These are phyloP conservation scores for Aphis craccivora DNA, from an alignment of 1,140 invertebrate species.

Conservation along the genomic window DNA sequence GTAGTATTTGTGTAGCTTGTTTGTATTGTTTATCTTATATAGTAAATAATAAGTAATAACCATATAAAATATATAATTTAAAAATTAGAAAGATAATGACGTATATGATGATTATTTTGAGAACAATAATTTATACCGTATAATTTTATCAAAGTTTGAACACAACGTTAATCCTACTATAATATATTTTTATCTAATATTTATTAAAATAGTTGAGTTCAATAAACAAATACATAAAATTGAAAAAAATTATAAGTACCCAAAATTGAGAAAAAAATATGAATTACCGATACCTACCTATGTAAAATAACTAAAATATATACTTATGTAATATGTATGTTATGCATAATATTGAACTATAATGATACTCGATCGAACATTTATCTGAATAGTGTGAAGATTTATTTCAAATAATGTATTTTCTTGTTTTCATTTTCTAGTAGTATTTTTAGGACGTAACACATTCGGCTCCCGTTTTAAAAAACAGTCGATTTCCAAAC, in stretches of 20 bases:
- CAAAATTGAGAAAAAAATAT: background rate
- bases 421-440: background rate
- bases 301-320: too few species aligned
- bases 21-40: slow-evolving; percentile 14
- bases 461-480: too few species aligned
- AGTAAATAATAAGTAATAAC: slow-evolving; percentile 13
- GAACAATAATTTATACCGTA: background rate
- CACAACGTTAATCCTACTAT: background rate
- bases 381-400: background rate
- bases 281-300: too few species aligned
- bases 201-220: background rate
- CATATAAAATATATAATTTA: background rate
- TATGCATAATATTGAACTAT: background rate
- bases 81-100: slow-evolving; percentile 6
- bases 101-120: background rate
- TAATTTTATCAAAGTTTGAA: background rate
- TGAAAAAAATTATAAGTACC: background rate
- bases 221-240: slow-evolving; percentile 1
- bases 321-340: too few species aligned
- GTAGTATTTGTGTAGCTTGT: background rate
- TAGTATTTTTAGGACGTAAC: background rate
- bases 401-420: background rate
- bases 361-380: background rate
- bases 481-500: too few species aligned
- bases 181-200: slow-evolving; percentile 19